Evolutionary conservation across 1,140 invertebrate species (phyloP), one percentile per base, ranked within the genome.

Genomic region (Phymorhynchus buccinoides): DNA sequence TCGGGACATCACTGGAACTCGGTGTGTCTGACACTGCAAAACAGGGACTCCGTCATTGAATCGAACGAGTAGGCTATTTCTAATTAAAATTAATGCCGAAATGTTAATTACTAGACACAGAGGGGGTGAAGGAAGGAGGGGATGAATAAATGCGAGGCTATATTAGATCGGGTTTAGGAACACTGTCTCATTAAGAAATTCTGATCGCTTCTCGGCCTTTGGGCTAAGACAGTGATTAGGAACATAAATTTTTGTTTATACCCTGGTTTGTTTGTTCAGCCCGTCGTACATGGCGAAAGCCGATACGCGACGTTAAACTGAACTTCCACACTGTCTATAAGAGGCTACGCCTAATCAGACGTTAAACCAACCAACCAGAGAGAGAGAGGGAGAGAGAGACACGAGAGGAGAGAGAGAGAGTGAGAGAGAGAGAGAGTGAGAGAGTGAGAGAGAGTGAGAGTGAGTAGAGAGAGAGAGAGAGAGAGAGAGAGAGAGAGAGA

Each of bases 381-480:
- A 7, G 68, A 35, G n/a, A 3, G 68, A 35, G 32, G 12, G 32
- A 73, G 68, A 73, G 68, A 73, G 68, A 35, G 68, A 73, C n/a
- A n/a, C n/a, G n/a, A n/a, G n/a, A n/a, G n/a, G 68, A 73, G 68
- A 73, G 68, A 73, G 68, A 73, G n/a, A 73, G 68, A 73, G 30
- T 35, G 68, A 73, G 68, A 73, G 68, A 73, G 68, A 73, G 68
- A 73, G 68, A 73, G 68, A 73, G 30, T 35, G 68, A 73, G 68
- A 73, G 68, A 73, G 30, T 35, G 68, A 32, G 30, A 73, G 32
- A 73, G 30, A 35, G 32, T 7, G 32, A 27, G 68, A 6, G 30
- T 3, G 68, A 30, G 7, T n/a, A 35, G 68, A 73, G 68, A 73
- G 68, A 73, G 68, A 73, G n/a, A 73, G 68, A 73, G 68, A 73